Percentiles rank a stretch among this genome's conserved stretches.
Evolutionary conservation across 2,113 vertebrate species (phyloP).

Genomic region (Agelaius tricolor): DNA sequence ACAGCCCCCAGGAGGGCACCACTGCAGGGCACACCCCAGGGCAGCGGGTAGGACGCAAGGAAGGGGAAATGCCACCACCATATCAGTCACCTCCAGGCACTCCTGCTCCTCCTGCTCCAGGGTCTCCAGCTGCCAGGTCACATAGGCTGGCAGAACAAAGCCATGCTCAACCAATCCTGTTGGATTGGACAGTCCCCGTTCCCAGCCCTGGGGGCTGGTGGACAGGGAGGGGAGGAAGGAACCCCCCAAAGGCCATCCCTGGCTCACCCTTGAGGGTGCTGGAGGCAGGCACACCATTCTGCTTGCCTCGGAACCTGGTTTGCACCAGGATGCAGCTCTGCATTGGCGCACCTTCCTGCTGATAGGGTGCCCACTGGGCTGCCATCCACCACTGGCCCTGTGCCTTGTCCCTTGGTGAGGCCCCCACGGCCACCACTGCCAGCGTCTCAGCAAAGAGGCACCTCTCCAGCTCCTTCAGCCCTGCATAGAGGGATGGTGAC

Average conservation of each 20-base stretch:
- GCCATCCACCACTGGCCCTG: slow-evolving; percentile 77
- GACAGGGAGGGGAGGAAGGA: background rate
- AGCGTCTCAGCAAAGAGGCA: slow-evolving; percentile 81
- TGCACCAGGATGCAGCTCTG: slow-evolving; percentile 77
- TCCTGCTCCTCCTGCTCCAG: slow-evolving; percentile 54
- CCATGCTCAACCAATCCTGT: background rate
- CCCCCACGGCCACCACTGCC: slow-evolving; percentile 65
- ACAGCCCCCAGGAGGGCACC: background rate
- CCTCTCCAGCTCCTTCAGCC: slow-evolving; percentile 66
- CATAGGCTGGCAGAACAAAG: background rate
- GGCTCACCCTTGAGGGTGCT: slow-evolving; percentile 80
- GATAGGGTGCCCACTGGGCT: slow-evolving; percentile 66
- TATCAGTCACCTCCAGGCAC: slow-evolving; percentile 1
- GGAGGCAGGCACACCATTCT: slow-evolving; percentile 74
- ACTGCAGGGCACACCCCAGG: background rate
- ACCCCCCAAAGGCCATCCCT: too few species aligned
- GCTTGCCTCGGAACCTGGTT: slow-evolving; percentile 69
- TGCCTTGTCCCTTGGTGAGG: slow-evolving; percentile 17
- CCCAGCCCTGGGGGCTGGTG: background rate
- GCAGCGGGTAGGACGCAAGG: background rate
- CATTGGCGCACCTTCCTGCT: background rate
- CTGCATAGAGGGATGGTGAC: slow-evolving; percentile 25
- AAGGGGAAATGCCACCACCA: background rate
- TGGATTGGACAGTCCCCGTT: background rate
- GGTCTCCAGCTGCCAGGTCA: slow-evolving; percentile 41